These are phyloP conservation scores for Lepus europaeus DNA, from an alignment of 2,113 vertebrate genomes.

Conservation along the genomic window DNA sequence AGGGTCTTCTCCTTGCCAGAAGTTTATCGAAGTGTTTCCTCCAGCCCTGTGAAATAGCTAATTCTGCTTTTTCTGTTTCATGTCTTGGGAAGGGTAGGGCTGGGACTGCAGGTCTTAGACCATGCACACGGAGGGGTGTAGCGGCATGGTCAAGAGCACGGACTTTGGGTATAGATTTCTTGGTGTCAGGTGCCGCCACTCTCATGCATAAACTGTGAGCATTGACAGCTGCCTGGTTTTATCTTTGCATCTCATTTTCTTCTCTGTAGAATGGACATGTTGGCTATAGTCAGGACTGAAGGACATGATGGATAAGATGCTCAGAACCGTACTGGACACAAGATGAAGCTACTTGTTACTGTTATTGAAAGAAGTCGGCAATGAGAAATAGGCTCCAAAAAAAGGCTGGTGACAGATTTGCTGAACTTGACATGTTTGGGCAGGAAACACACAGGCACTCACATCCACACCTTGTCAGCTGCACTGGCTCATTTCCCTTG, in stretches of 20 bases:
- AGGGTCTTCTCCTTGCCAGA: background rate
- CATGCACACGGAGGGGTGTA: accelerated
- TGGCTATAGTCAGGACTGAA: background rate
- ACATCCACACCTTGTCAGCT: background rate
- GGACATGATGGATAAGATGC: background rate
- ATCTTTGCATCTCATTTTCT: background rate
- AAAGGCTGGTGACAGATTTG: background rate
- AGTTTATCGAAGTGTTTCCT: background rate
- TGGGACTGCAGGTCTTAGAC: background rate
- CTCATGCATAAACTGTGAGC: background rate
- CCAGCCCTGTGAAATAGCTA: background rate
- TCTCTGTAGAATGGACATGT: background rate
- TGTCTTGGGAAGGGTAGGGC: background rate
- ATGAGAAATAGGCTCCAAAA: background rate
- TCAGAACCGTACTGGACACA: background rate
- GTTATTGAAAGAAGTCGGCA: background rate
- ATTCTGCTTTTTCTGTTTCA: background rate
- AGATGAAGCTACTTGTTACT: background rate
- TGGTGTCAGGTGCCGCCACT: background rate
- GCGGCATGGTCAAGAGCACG: accelerated
- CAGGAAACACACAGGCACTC: background rate
- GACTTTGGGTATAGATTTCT: background rate
- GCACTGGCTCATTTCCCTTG: conserved; percentile 9
- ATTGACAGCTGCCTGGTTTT: background rate
- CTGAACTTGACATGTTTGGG: background rate